These are phyloP conservation scores for Oscheius sp. DNA, from an alignment of 2,888 invertebrate genomes.

Conservation along the genomic window DNA sequence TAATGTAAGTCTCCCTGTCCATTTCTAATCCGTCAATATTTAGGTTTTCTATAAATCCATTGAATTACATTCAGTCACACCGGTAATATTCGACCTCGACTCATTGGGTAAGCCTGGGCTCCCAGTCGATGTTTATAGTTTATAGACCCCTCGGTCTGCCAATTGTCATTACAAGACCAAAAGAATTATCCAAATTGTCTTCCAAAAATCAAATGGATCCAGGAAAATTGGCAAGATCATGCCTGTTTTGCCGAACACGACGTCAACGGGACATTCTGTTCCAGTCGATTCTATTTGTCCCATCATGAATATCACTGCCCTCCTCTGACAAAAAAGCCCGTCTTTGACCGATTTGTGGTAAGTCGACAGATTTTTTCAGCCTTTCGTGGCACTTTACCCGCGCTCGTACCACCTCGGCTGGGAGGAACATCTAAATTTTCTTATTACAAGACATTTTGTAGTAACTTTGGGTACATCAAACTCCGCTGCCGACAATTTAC, in stretches of 20 bases:
- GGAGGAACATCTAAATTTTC: no score
- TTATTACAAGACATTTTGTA: no score
- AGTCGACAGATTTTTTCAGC: no score
- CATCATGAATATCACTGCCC: conserved; percentile 75
- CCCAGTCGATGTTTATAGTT: no score
- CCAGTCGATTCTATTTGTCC: conserved; percentile 74
- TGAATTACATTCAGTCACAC: no score
- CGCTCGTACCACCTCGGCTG: no score
- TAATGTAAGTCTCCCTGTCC: neutral
- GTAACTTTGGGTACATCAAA: no score
- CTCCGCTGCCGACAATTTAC: no score
- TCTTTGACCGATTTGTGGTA: neutral
- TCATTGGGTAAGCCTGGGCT: neutral
- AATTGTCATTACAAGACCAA: neutral
- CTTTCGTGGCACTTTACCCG: no score
- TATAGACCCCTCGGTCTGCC: neutral
- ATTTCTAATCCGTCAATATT: neutral
- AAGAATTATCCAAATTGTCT: conserved; percentile 45
- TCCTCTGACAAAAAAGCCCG: neutral
- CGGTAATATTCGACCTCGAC: neutral
- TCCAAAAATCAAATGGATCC: conserved; percentile 73
- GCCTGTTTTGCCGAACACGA: conserved; percentile 74
- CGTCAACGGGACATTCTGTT: conserved; percentile 75
- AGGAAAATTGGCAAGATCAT: conserved; percentile 74
- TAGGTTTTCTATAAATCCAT: no score